Percentiles rank a stretch among this genome's conserved stretches.
phyloP scores from a whole-genome alignment of 2,797 vertebrate species.

The Arnoldichthys spilopterus region DNA sequence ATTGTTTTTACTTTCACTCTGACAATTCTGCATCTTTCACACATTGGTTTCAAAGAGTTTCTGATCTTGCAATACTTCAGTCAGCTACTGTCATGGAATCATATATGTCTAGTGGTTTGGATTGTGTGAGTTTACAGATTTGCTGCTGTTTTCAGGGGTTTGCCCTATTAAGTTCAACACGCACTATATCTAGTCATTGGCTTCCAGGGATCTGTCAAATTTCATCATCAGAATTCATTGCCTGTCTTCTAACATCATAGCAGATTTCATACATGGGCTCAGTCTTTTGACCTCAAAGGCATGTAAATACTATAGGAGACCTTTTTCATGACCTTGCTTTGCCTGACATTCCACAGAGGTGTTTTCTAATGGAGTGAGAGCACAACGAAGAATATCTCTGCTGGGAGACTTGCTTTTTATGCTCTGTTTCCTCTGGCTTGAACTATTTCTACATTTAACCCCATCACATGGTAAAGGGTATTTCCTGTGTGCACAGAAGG shows the following conservation, averaged over 20 bases:
- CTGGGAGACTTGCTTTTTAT: conserved; percentile 31
- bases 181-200: background rate
- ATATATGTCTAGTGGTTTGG: no score
- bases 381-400: conserved; percentile 2
- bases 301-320: background rate
- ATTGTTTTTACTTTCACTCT: no score
- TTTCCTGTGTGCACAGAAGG: conserved; percentile 20
- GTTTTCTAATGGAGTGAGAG: conserved; percentile 26
- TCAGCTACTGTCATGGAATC: no score
- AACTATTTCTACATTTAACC: conserved; percentile 39
- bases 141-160: no score
- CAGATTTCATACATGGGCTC: background rate
- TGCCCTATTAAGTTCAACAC: no score
- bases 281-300: background rate
- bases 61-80: no score
- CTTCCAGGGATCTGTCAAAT: background rate
- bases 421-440: conserved; percentile 34
- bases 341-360: conserved; percentile 21
- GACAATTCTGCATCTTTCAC: no score
- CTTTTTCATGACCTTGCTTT: conserved; percentile 13
- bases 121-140: background rate
- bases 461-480: conserved; percentile 20
- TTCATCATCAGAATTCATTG: conserved; percentile 9
- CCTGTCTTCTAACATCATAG: background rate
- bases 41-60: no score